Evolutionary conservation across 2,113 vertebrate species (phyloP).

Genomic region (Vimba vimba): DNA sequence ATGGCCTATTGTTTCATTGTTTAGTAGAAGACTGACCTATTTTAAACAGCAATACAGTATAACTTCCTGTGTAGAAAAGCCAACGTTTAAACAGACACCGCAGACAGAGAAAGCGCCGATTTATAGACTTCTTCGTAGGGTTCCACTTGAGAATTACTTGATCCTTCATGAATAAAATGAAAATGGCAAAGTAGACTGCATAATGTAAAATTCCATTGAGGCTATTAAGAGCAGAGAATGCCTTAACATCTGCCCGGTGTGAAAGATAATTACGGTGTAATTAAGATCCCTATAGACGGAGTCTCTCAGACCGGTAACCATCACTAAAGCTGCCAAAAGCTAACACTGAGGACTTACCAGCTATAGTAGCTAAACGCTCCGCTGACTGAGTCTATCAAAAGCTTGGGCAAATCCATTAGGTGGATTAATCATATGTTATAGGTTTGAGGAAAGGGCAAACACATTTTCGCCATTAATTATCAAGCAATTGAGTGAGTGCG

Average conservation of each 20-base stretch:
- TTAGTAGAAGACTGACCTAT: constrained; percentile 55
- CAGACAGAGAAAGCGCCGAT: not conserved
- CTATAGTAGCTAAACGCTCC: constrained; percentile 39
- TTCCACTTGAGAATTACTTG: constrained; percentile 7
- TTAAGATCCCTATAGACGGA: constrained; percentile 36
- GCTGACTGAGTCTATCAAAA: constrained; percentile 69
- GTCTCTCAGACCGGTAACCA: constrained; percentile 42
- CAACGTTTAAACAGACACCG: constrained; percentile 44
- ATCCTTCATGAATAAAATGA: constrained; percentile 31
- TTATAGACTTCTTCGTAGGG: constrained; percentile 22
- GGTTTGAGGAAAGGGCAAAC: constrained; percentile 60
- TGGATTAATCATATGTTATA: constrained; percentile 72
- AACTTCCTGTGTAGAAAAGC: constrained; percentile 68
- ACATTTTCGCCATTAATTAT: constrained; percentile 52
- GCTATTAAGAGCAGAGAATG: constrained; percentile 41
- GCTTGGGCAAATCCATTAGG: constrained; percentile 72
- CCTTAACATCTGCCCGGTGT: constrained; percentile 41
- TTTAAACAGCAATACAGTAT: constrained; percentile 67
- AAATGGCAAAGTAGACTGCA: constrained; percentile 12
- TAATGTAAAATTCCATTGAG: constrained; percentile 27
- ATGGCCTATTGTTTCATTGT: constrained; percentile 74
- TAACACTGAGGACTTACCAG: constrained; percentile 36
- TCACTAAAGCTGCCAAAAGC: constrained; percentile 39
- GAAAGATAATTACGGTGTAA: constrained; percentile 45
- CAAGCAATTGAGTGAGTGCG: constrained; percentile 55